These are phyloP conservation scores for Ostrea edulis DNA, from an alignment of 1,140 invertebrate species.

Conservation along the genomic window DNA sequence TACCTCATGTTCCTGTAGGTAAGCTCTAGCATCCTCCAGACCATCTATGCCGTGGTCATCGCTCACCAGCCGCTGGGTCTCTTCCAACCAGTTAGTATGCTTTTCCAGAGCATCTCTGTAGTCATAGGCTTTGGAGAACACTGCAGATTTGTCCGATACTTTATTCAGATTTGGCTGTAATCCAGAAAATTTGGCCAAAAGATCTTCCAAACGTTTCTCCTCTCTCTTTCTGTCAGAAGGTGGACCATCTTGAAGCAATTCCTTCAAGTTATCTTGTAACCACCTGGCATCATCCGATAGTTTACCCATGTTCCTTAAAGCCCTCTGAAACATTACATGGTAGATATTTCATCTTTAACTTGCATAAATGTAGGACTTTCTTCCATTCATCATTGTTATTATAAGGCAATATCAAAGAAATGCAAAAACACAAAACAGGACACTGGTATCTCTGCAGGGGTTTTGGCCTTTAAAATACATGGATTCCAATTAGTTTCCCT, in stretches of 20 bases:
- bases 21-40: conserved; percentile 86
- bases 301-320: conserved; percentile 86
- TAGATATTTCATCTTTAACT: too few relatives aligned
- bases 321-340: conserved; percentile 64
- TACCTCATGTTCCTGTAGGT: conserved; percentile 81
- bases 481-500: too few relatives aligned
- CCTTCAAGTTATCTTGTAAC: conserved; percentile 93
- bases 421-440: not conserved
- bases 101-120: conserved; percentile 93
- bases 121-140: conserved; percentile 94
- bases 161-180: conserved; percentile 95
- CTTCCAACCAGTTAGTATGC: conserved; percentile 81
- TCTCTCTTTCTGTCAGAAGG: conserved; percentile 86
- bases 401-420: not conserved
- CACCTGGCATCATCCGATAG: conserved; percentile 96
- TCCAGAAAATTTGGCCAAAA: conserved; percentile 88
- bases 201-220: conserved; percentile 89
- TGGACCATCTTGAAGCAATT: conserved; percentile 89
- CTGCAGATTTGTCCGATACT: conserved; percentile 94
- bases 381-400: not conserved
- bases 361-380: too few relatives aligned
- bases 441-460: not conserved
- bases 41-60: conserved; percentile 87
- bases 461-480: too few relatives aligned
- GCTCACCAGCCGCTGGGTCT: conserved; percentile 80